These are phyloP conservation scores for Damaliscus lunatus DNA, from an alignment of 2,113 vertebrate species.

Conservation along the genomic window DNA sequence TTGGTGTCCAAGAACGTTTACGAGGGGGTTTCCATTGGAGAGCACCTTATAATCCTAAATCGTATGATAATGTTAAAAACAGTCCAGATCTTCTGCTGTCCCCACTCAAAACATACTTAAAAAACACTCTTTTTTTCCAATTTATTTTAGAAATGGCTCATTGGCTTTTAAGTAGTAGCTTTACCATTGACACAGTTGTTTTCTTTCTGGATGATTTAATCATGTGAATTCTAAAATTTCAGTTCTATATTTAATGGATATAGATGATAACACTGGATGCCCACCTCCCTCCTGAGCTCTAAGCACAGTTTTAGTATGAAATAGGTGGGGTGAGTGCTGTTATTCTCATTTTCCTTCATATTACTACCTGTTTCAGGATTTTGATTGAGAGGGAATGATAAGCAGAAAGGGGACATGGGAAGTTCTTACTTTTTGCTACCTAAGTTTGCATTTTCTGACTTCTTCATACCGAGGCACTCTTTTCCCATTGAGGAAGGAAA, in stretches of 20 bases:
- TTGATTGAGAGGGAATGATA: neutral
- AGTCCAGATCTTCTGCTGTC: neutral
- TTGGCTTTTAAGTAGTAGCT: slow-evolving; percentile 13
- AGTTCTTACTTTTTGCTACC: neutral
- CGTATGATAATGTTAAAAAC: neutral
- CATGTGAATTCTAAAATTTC: slow-evolving; percentile 9
- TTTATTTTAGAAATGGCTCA: slow-evolving; percentile 26
- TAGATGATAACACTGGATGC: neutral
- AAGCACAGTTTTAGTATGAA: neutral
- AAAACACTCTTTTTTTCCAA: neutral
- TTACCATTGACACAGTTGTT: neutral
- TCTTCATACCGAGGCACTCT: slow-evolving; percentile 14
- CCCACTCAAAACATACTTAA: neutral
- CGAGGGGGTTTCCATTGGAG: neutral
- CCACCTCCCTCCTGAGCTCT: neutral
- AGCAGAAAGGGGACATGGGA: neutral
- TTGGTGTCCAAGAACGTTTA: neutral
- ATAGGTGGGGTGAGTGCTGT: neutral
- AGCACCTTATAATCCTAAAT: neutral
- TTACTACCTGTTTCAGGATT: neutral
- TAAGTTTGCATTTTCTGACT: slow-evolving; percentile 40
- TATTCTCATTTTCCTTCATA: neutral
- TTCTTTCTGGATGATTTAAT: slow-evolving; percentile 16
- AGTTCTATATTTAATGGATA: neutral
- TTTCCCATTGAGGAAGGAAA: neutral